These are phyloP conservation scores for Leucoraja ocellata DNA, from an alignment of 2,797 vertebrate genomes.

Conservation along the genomic window DNA sequence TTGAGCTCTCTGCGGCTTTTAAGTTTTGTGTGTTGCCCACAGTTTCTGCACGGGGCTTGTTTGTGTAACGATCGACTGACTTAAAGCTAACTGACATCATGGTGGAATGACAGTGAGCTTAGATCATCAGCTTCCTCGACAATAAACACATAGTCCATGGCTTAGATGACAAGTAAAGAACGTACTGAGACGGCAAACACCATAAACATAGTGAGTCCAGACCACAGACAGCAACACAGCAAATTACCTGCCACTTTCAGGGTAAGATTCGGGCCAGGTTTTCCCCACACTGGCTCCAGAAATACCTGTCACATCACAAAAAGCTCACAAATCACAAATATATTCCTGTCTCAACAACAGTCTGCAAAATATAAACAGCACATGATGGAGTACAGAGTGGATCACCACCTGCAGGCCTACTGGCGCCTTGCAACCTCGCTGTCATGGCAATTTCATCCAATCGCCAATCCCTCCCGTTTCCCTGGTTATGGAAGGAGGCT, in stretches of 20 bases:
- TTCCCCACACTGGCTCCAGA: background rate
- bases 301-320: slow-evolving; percentile 10
- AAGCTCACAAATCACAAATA: slow-evolving; percentile 12
- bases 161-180: background rate
- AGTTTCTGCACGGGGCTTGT: background rate
- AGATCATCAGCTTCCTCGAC: background rate
- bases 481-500: background rate
- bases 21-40: background rate
- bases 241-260: slow-evolving; percentile 22
- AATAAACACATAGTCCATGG: background rate
- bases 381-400: background rate
- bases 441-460: slow-evolving; percentile 2
- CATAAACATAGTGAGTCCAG: background rate
- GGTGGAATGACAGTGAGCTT: background rate
- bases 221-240: background rate
- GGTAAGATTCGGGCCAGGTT: background rate
- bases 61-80: background rate
- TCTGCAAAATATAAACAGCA: background rate
- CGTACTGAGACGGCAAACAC: background rate
- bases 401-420: background rate
- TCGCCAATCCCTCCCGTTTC: background rate
- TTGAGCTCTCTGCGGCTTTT: background rate
- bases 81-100: background rate
- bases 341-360: background rate
- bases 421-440: background rate